Evolutionary conservation across 2,888 invertebrate species (phyloP), one percentile per base, ranked within the genome.

Genomic region (Lasioglossum figueresi): DNA sequence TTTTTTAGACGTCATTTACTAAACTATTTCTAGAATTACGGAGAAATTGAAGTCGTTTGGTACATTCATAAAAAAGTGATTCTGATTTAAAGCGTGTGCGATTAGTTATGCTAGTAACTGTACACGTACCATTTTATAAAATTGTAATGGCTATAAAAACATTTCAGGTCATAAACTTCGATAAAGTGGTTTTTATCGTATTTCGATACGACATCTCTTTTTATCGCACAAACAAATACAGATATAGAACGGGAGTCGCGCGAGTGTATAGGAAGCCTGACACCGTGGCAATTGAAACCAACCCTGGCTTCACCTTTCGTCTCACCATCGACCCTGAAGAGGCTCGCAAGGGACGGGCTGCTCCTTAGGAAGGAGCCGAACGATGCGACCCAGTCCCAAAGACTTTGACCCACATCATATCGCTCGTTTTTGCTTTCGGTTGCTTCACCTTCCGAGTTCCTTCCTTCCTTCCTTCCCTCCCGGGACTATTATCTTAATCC

Each of bases 401-500:
- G 94, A 94, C 94, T 94, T 94, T 94, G 94, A 94, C 94, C 94
- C 93, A 94, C 93, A 94, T 94, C 94, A 94, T 94, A 94, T 93
- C 93, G 91, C 92, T 94, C 93, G 93, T 94, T 94, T 94, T 94
- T 94, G 94, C 93, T 92, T 90, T 87, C 88, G 88, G 78, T 86
- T 78, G 86, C 88, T 83, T 86, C 89, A 86, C 89, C 91, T 90
- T 93, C 91, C 91, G 86, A 87, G 90, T 89, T 91, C 91, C 92
- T 93, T 93, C 92, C 92, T 89, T 91, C 91, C 92, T 93, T 93
- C 92, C 92, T 93, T 93, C 92, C 92, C 93, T 92, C 92, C 84
- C 91, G 91, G 93, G 94, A 93, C 94, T 94, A 94, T 94, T 93
- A 94, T 94, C 94, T 94, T 94, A 94, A 94, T 94, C 94, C 94